phyloP scores from a whole-genome alignment of 2,888 invertebrate genomes.

The Philhelius pedissequus region DNA sequence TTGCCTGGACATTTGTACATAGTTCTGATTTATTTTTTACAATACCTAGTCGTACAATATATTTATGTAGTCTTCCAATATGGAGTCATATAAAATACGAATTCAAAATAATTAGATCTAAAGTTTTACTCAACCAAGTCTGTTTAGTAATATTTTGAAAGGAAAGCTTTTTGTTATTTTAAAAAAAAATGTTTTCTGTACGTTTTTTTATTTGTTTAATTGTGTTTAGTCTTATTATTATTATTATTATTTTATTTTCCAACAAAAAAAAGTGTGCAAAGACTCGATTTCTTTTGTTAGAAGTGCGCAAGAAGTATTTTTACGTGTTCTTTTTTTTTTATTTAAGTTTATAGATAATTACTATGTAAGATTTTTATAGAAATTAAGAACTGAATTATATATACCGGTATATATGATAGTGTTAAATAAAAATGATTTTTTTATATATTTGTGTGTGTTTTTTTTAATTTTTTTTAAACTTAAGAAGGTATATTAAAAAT shows the following conservation, averaged over 20 bases:
- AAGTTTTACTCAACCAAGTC: constrained; percentile 40
- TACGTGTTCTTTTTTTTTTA: constrained; percentile 42
- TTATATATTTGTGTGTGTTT: constrained; percentile 18
- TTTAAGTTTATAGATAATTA: constrained; percentile 29
- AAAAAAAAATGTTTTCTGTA: neutral
- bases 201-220: neutral
- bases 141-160: constrained; percentile 40
- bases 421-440: constrained; percentile 59
- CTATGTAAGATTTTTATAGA: constrained; percentile 30
- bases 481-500: no score
- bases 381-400: constrained; percentile 45
- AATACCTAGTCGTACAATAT: constrained; percentile 31
- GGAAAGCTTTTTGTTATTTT: neutral
- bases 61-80: constrained; percentile 17
- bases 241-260: neutral
- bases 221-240: neutral
- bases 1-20: constrained; percentile 44
- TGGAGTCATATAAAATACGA: neutral
- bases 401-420: constrained; percentile 48
- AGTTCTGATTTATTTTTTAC: constrained; percentile 17
- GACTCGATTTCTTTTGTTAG: constrained; percentile 34
- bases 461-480: neutral
- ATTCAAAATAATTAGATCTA: constrained; percentile 3
- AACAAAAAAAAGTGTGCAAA: constrained; percentile 25
- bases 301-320: constrained; percentile 45